Evolutionary conservation across 2,888 invertebrate species (phyloP).

Genomic region (Megamerina dolium): DNA sequence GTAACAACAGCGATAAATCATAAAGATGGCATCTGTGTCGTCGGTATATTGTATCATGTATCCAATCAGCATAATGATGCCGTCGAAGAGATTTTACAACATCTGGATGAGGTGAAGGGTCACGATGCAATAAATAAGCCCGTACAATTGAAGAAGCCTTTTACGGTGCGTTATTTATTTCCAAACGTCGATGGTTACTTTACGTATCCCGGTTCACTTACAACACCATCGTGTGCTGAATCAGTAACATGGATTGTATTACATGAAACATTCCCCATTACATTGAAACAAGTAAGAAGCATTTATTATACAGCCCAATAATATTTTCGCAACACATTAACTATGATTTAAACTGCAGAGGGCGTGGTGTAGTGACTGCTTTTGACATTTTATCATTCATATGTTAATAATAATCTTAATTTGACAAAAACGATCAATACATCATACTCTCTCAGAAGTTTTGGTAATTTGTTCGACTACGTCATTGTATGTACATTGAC

Average conservation of each 20-base stretch:
- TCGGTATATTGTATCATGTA: constrained; percentile 59
- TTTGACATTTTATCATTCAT: background rate
- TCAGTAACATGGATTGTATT: constrained; percentile 69
- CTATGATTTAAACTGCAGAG: background rate
- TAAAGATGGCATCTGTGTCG: constrained; percentile 58
- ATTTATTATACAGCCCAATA: background rate
- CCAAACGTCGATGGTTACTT: constrained; percentile 55
- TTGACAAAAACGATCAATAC: background rate
- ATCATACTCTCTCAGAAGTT: too few relatives aligned
- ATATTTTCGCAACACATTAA: background rate
- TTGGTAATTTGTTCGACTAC: too few relatives aligned
- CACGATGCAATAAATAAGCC: constrained; percentile 32
- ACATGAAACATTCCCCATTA: constrained; percentile 53
- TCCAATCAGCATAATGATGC: constrained; percentile 37
- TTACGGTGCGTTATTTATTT: constrained; percentile 50
- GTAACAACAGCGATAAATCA: constrained; percentile 52
- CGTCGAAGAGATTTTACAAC: constrained; percentile 36
- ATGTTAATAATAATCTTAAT: background rate
- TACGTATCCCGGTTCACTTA: constrained; percentile 67
- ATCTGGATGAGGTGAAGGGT: constrained; percentile 33
- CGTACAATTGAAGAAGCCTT: constrained; percentile 26
- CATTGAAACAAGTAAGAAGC: constrained; percentile 49
- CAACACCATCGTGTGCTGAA: constrained; percentile 68
- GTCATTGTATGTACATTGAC: too few relatives aligned
- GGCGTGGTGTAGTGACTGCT: background rate